phyloP scores from a whole-genome alignment of 2,113 vertebrate species.

The Eolophus roseicapilla region DNA sequence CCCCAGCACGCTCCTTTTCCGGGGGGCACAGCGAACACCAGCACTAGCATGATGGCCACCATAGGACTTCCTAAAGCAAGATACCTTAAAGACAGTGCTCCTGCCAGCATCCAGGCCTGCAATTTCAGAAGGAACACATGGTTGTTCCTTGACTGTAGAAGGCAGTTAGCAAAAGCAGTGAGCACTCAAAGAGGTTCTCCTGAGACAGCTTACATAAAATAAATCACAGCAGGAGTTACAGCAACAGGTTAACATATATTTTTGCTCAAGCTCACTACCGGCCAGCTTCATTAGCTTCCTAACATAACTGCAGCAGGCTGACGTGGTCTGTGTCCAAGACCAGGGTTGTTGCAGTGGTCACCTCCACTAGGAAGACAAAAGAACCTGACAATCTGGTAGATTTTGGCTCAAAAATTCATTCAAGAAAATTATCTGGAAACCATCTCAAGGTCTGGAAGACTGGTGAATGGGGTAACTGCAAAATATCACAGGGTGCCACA shows the following conservation, averaged over 20 bases:
- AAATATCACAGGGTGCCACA: not conserved
- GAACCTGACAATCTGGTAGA: not conserved
- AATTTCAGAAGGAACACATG: not conserved
- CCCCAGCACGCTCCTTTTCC: not conserved
- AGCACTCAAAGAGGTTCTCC: not conserved
- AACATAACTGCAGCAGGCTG: not conserved
- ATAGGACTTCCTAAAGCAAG: slow-evolving; percentile 37
- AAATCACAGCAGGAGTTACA: not conserved
- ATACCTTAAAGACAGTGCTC: not conserved
- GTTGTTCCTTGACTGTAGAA: not conserved
- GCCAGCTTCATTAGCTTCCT: not conserved
- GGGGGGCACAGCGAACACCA: not conserved
- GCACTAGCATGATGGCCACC: not conserved
- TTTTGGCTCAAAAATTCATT: not conserved
- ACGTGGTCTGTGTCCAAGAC: not conserved
- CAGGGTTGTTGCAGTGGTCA: not conserved
- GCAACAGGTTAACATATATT: not conserved
- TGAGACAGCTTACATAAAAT: not conserved
- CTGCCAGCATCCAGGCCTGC: not conserved
- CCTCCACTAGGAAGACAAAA: not conserved
- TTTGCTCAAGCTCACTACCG: not conserved
- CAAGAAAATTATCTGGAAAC: not conserved
- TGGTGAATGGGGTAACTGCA: not conserved
- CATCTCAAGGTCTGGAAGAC: not conserved
- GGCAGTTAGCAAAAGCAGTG: not conserved